Conservation (phyloP, 2,113 vertebrate genomes). For the Thermophis baileyi region DNA sequence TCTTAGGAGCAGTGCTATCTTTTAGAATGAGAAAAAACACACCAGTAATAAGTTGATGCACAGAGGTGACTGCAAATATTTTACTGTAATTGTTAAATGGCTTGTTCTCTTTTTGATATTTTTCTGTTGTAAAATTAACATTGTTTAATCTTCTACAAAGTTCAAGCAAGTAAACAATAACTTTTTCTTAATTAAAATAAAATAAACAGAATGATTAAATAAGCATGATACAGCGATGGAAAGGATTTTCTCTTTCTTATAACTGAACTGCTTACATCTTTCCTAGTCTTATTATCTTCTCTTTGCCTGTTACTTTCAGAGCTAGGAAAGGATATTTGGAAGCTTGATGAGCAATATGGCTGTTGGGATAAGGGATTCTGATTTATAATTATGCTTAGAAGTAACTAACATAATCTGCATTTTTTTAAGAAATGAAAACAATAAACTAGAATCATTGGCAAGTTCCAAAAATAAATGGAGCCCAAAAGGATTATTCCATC, state of each 20-base stretch:
- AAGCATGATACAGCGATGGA: neutral
- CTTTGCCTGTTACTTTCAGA: neutral
- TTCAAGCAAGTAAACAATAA: conserved; percentile 4
- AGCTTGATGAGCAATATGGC: neutral
- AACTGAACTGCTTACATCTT: neutral
- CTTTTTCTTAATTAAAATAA: neutral
- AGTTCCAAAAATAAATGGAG: neutral
- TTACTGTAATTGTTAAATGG: conserved; percentile 9
- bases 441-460: neutral
- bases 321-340: neutral
- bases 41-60: neutral
- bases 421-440: neutral
- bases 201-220: neutral
- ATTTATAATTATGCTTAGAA: neutral
- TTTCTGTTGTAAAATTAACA: conserved; percentile 12
- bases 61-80: conserved; percentile 33
- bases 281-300: neutral
- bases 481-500: neutral
- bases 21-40: conserved; percentile 31
- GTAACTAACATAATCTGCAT: neutral
- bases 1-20: neutral
- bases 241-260: neutral
- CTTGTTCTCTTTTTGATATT: conserved; percentile 19
- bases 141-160: neutral
- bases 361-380: neutral